Evolutionary conservation across 1,140 invertebrate species (phyloP), one percentile per base, ranked within the genome.

Genomic region (Zaprionus tsacasi): DNA sequence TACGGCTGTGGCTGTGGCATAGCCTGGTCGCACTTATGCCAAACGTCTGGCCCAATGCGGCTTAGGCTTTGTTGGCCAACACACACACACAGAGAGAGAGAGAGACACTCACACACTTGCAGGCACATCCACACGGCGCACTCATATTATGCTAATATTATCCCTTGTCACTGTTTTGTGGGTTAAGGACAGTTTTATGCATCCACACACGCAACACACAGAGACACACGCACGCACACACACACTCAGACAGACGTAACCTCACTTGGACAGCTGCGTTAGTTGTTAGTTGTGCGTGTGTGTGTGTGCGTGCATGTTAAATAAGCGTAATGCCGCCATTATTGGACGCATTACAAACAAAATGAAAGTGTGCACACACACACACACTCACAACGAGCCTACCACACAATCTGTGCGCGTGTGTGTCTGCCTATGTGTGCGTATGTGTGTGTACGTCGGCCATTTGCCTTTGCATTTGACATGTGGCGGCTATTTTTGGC

Each of bases 241-340:
- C 45, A 55, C 59, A 69, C 70, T 50, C 8, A 13, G 58, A 50
- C 48, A 70, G 56, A 76, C 68, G 55, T 56, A 70, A 70, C 59
- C 48, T 68, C 60, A 56, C 60, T 74, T 73, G 60, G 78, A 76
- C 81, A 86, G 70, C 79, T 82, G 82, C 50, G 72, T 83, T 79
- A 66, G 60, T 57, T 48, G 48, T 60, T 64, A 38, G 61, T 56
- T 45, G 56, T 52, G 43, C 63, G 56, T 45, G 36, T 76, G 58
- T 45, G 36, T 71, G 78, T 81, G 65, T 82, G 64, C 69, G 71
- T 74, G 78, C 85, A 88, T 88, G 85, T 88, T 88, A 89, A 89
- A 89, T 89, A 82, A 85, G 85, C 85, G 85, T 89, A 89, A 89
- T 89, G 81, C 85, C 78, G 82, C 85, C 88, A 89, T 89, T 89